Base-by-base conservation (phyloP, 2,113 vertebrate genomes). In the Microcebus jonahi region DNA sequence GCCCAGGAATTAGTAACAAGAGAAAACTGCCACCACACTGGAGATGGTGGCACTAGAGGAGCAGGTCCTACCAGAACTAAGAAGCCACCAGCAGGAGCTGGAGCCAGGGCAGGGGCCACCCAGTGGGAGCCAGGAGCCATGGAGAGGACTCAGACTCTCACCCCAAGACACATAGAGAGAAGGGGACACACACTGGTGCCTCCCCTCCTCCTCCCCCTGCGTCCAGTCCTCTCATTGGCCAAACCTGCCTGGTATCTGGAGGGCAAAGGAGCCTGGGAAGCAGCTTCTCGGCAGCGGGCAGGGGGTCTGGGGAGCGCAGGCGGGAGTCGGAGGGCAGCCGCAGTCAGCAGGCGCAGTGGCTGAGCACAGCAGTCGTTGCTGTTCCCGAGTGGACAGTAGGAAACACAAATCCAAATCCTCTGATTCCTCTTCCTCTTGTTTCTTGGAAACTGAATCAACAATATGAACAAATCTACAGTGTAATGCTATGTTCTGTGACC, bases 141-240 rank as follows among this genome's bases (percentile, higher is more conserved):
- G 11, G 20, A 27, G 11, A 12, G 21, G 20, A 61, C 6, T 29
- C 31, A 77, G 4, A 3, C 1, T 31, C 17, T 79, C 8, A 10
- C 18, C 84, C 42, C 34, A 59, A 65, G 31, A 63, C 42, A 73
- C 50, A 77, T 17, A 45, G 31, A 75, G 13, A 27, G n/a, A 55
- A 29, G 5, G 5, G 11, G 48, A 67, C 17, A 11, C 18, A 34
- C 2, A 0, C 3, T 50, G 31, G 10, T 12, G 8, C 31, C 31
- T 82, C 18, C 10, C 71, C 3, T 63, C 25, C 18, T 6, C 10
- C 75, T 53, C 18, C 18, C 6, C 13, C 75, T 15, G 11, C 3
- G 5, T 82, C 31, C 39, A 42, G 65, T 6, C 25, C 57, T 48
- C 25, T 81, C 59, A n/a, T 11, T 42, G n/a, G 6, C 53, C 76